These are phyloP conservation scores for Coregonus ussuriensis DNA, from an alignment of 2,797 vertebrate genomes.

Conservation along the genomic window DNA sequence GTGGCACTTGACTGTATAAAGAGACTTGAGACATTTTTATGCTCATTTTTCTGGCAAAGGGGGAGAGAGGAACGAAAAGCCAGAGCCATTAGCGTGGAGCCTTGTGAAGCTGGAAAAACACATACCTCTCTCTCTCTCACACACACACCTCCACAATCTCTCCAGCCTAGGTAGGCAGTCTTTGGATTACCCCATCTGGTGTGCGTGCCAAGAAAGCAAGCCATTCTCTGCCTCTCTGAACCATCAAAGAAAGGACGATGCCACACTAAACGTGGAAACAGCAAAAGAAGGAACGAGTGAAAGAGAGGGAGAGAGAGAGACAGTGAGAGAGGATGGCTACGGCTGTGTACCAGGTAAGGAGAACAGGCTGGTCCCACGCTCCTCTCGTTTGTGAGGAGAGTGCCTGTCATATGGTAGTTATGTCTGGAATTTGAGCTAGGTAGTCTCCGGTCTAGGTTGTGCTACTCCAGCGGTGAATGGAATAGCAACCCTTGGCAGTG, in stretches of 20 bases:
- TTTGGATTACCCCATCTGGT: neutral
- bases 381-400: neutral
- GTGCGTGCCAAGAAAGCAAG: neutral
- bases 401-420: conserved; percentile 33
- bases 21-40: conserved; percentile 63
- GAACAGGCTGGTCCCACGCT: neutral
- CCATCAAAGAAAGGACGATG: conserved; percentile 57
- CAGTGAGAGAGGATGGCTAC: conserved; percentile 74
- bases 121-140: neutral
- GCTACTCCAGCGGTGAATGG: conserved; percentile 10
- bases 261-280: conserved; percentile 57
- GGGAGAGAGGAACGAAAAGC: neutral
- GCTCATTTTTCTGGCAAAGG: conserved; percentile 51
- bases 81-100: neutral
- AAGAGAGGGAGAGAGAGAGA: conserved; percentile 7
- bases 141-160: neutral
- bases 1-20: conserved; percentile 51
- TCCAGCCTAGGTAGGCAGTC: neutral
- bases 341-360: conserved; percentile 81
- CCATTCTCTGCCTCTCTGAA: neutral
- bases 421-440: conserved; percentile 38
- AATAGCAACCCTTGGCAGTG: conserved; percentile 28
- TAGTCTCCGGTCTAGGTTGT: conserved; percentile 19
- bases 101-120: neutral
- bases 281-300: conserved; percentile 32